Evolutionary conservation across 2,797 vertebrate species (phyloP).

Genomic region (Aythya fuligula): DNA sequence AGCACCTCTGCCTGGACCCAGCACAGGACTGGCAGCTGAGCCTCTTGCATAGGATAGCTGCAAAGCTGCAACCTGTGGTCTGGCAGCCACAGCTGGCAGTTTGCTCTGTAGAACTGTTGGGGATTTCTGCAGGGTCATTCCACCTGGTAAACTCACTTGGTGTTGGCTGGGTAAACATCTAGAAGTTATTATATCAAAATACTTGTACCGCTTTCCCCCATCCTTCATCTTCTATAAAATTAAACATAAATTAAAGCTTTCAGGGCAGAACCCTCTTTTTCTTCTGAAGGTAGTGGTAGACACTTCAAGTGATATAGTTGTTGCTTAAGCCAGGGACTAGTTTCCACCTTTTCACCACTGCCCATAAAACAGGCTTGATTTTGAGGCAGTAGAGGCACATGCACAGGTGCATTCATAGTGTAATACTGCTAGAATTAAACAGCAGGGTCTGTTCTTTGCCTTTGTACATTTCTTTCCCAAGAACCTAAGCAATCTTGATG

Average conservation of each 20-base stretch:
- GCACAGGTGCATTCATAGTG: background rate
- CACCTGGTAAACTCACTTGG: background rate
- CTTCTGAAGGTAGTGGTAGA: background rate
- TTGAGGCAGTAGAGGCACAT: background rate
- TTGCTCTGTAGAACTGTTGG: background rate
- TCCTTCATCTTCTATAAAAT: background rate
- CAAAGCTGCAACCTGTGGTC: background rate
- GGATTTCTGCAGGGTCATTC: background rate
- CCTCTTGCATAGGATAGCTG: background rate
- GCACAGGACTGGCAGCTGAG: background rate
- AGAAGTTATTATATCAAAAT: background rate
- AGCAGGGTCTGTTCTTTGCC: background rate
- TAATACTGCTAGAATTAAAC: background rate
- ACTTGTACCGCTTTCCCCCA: background rate
- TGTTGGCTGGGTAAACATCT: background rate
- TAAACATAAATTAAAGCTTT: background rate
- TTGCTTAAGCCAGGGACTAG: background rate
- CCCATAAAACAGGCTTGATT: background rate
- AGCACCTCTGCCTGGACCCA: accelerated
- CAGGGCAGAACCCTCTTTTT: background rate
- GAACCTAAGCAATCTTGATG: background rate
- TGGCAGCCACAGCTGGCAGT: background rate
- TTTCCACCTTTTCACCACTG: background rate
- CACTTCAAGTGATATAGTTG: background rate
- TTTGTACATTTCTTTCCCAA: background rate